phyloP scores from a whole-genome alignment of 2,113 vertebrate species.

The Dendrocopos noguchii region DNA sequence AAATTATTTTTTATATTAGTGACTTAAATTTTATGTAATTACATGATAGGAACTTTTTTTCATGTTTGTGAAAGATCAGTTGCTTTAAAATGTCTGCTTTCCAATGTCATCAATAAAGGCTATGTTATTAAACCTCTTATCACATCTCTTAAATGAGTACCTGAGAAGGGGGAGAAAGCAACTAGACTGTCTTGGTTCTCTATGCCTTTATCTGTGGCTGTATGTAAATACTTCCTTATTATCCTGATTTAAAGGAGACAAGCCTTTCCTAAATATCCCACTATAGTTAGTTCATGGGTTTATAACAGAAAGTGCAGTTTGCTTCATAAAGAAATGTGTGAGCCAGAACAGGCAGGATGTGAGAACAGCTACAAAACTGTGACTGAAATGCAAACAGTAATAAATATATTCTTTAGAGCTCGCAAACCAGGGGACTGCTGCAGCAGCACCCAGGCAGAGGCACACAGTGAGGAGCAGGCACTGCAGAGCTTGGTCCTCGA shows the following conservation, averaged over 20 bases:
- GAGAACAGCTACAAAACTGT: too few relatives aligned
- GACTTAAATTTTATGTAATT: conserved; percentile 5
- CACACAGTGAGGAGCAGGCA: background rate
- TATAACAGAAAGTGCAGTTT: background rate
- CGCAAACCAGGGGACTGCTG: too few relatives aligned
- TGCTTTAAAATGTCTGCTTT: conserved; percentile 37
- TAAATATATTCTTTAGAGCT: too few relatives aligned
- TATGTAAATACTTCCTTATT: background rate
- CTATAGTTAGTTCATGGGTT: background rate
- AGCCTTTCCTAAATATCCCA: background rate
- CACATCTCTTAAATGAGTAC: background rate
- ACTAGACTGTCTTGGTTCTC: background rate
- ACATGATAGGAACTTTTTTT: background rate
- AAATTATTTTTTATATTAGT: background rate
- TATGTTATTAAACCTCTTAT: background rate
- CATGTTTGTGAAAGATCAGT: conserved; percentile 16
- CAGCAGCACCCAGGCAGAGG: background rate
- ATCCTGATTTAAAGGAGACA: background rate
- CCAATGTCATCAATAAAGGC: conserved; percentile 51
- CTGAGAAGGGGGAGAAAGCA: background rate
- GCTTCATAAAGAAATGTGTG: background rate
- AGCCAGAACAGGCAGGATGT: too few relatives aligned
- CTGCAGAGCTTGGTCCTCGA: background rate
- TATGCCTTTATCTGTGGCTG: background rate
- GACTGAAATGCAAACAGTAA: too few relatives aligned